Conservation (phyloP, 2,888 invertebrate species). For the Amiota mariae region DNA sequence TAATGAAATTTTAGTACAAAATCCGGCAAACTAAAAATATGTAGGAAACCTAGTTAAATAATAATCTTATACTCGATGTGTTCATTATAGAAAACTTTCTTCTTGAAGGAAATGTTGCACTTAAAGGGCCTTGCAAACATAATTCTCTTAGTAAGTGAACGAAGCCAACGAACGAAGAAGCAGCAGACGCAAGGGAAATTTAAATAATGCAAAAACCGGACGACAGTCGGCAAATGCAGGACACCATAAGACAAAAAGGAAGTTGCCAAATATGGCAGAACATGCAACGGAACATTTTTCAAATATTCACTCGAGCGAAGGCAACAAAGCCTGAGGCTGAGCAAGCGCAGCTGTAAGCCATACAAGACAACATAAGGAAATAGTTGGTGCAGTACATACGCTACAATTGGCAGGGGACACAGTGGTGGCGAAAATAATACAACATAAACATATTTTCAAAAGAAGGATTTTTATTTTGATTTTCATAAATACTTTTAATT, state of each 20-base stretch:
- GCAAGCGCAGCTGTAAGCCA: not conserved
- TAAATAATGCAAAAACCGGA: constrained; percentile 51
- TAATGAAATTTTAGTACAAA: too few relatives aligned
- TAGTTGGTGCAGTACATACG: constrained; percentile 17
- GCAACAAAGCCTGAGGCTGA: constrained; percentile 4
- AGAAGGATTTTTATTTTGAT: not conserved
- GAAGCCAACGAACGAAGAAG: too few relatives aligned
- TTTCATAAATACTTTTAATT: not conserved
- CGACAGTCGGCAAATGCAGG: constrained; percentile 41
- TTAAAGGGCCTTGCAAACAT: constrained; percentile 19
- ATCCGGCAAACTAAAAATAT: too few relatives aligned
- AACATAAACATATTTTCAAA: not conserved
- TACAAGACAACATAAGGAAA: constrained; percentile 6
- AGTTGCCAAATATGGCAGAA: constrained; percentile 32
- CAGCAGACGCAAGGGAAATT: constrained; percentile 9
- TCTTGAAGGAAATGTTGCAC: constrained; percentile 6
- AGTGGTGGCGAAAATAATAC: not conserved
- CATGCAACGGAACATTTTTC: constrained; percentile 14
- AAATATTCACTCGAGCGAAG: constrained; percentile 17
- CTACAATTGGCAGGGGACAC: not conserved
- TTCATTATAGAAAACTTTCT: constrained; percentile 5
- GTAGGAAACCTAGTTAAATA: not conserved
- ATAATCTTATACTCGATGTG: not conserved
- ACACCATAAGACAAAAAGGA: constrained; percentile 31
- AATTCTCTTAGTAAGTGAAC: not conserved